Evolutionary conservation across 2,113 vertebrate species (phyloP).

Genomic region (Albula goreensis): DNA sequence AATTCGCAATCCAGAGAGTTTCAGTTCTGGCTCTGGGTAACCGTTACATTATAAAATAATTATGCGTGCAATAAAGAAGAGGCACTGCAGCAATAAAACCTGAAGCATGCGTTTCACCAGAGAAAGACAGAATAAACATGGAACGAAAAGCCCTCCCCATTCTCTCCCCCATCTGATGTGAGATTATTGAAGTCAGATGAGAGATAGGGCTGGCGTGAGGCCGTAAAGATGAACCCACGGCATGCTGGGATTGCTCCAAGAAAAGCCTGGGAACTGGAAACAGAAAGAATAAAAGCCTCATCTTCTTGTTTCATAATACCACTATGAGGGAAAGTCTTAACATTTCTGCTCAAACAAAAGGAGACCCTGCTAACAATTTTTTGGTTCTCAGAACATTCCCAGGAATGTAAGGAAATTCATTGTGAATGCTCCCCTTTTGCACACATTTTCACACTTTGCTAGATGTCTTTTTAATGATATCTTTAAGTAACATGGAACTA

Average conservation of each 20-base stretch:
- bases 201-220: neutral
- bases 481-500: no score
- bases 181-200: conserved; percentile 13
- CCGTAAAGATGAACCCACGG: neutral
- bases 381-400: no score
- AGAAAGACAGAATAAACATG: neutral
- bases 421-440: no score
- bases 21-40: no score
- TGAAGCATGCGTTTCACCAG: neutral
- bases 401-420: no score
- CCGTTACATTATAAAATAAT: neutral
- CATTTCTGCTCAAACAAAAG: no score
- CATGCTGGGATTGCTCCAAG: neutral
- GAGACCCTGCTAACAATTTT: no score
- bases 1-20: no score
- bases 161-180: neutral
- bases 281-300: neutral
- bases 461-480: no score
- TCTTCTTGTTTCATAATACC: neutral
- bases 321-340: no score
- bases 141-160: neutral
- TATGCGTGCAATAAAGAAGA: no score
- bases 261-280: neutral
- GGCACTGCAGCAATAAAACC: neutral
- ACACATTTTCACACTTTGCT: no score